Percentiles rank a stretch among this genome's conserved stretches.
phyloP scores from a whole-genome alignment of 2,888 invertebrate species.

The Diaperis boleti region DNA sequence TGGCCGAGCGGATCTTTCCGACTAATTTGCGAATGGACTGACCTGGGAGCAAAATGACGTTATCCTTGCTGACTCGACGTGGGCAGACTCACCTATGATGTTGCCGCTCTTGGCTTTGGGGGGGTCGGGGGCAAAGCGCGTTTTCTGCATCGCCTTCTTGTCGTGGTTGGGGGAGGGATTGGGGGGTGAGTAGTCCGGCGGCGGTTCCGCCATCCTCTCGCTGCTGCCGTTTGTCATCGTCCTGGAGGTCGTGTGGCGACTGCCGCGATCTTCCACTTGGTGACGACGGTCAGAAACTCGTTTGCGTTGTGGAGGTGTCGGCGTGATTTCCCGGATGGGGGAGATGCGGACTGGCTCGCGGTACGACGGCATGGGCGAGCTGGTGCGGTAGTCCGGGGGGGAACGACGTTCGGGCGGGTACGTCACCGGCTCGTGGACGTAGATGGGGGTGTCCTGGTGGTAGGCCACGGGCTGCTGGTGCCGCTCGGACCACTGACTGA shows the following conservation, averaged over 20 bases:
- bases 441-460: constrained; percentile 40
- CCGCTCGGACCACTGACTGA: constrained; percentile 84
- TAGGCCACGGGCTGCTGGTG: constrained; percentile 53
- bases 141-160: constrained; percentile 76
- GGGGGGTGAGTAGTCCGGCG: constrained; percentile 78
- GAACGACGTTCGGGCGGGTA: constrained; percentile 48
- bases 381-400: constrained; percentile 54
- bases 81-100: constrained; percentile 62
- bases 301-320: constrained; percentile 77
- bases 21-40: constrained; percentile 86
- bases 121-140: constrained; percentile 73
- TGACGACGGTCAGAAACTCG: constrained; percentile 67
- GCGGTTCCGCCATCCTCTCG: constrained; percentile 72
- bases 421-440: constrained; percentile 39
- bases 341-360: constrained; percentile 45
- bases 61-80: constrained; percentile 25
- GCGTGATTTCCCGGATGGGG: constrained; percentile 65
- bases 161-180: constrained; percentile 66
- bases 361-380: constrained; percentile 30
- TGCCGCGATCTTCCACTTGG: constrained; percentile 51
- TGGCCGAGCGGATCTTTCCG: constrained; percentile 83
- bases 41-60: constrained; percentile 67
- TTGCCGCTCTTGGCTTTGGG: constrained; percentile 64
- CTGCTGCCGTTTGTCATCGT: constrained; percentile 51
- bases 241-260: constrained; percentile 35